Evolutionary conservation across 2,113 vertebrate genomes (phyloP).

Genomic region (Psilopogon haemacephalus): DNA sequence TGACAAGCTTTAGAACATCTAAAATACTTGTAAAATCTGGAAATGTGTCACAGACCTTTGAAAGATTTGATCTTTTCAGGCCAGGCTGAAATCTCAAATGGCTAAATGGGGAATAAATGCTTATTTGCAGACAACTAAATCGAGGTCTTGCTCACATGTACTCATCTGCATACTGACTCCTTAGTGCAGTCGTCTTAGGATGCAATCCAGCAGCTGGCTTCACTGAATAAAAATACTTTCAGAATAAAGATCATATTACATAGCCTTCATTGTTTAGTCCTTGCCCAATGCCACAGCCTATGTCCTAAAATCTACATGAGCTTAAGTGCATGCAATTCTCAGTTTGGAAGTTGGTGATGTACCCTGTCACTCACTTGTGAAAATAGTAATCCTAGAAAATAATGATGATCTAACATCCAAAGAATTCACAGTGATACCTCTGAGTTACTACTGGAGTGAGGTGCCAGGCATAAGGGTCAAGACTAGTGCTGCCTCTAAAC

Average conservation of each 20-base stretch:
- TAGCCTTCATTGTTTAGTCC: neutral
- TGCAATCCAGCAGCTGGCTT: neutral
- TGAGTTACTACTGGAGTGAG: neutral
- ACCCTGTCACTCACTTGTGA: neutral
- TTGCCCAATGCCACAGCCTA: neutral
- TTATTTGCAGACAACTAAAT: neutral
- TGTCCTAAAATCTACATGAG: neutral
- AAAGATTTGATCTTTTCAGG: neutral
- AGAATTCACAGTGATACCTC: neutral
- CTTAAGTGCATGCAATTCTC: neutral
- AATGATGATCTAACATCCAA: neutral
- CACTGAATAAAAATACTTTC: neutral
- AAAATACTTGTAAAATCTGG: neutral
- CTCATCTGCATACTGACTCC: too few species aligned
- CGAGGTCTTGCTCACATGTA: neutral
- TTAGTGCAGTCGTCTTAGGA: neutral
- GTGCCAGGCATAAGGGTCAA: neutral
- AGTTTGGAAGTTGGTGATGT: neutral
- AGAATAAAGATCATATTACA: neutral
- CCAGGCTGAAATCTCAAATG: neutral
- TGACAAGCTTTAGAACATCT: neutral
- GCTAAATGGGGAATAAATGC: neutral
- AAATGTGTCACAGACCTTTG: neutral
- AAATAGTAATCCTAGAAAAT: neutral
- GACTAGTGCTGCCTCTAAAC: neutral